Percentiles rank a stretch among this genome's conserved stretches.
These are phyloP conservation scores for Eulemur rufifrons DNA, from an alignment of 2,113 vertebrate species.

Conservation along the genomic window DNA sequence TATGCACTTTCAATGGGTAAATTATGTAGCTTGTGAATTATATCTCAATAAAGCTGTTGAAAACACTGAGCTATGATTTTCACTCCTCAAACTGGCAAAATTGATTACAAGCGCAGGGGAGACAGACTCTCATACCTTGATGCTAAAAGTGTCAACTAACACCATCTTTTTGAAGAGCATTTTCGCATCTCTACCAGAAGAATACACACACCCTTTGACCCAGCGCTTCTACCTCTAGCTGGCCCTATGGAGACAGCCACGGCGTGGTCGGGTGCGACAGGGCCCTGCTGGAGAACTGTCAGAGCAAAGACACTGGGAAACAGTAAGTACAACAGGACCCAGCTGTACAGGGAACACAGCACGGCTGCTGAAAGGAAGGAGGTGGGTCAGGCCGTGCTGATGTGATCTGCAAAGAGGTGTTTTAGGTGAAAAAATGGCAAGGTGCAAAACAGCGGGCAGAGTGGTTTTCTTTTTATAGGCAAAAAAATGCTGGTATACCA, in stretches of 20 bases:
- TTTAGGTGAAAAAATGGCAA: not conserved
- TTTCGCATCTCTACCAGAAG: not conserved
- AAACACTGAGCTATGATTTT: not conserved
- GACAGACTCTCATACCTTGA: not conserved
- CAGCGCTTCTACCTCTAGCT: too few relatives aligned
- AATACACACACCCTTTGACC: not conserved
- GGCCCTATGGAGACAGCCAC: not conserved
- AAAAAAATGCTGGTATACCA: not conserved
- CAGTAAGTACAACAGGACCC: not conserved
- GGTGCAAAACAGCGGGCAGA: not conserved
- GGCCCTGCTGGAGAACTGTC: not conserved
- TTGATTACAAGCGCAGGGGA: not conserved
- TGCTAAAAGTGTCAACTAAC: not conserved
- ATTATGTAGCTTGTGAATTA: not conserved
- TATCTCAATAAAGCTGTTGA: not conserved
- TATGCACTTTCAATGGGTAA: not conserved
- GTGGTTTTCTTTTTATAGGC: not conserved
- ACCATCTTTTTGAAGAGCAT: not conserved
- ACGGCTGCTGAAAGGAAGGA: not conserved
- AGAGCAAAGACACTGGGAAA: not conserved
- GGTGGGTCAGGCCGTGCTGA: rapidly evolving
- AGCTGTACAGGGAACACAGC: not conserved
- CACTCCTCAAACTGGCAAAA: not conserved
- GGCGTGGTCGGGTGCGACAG: too few relatives aligned
- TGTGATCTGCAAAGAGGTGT: not conserved